Evolutionary conservation across 1,140 invertebrate genomes (phyloP), one percentile per base, ranked within the genome.

Genomic region (Cardiocondyla obscurior): DNA sequence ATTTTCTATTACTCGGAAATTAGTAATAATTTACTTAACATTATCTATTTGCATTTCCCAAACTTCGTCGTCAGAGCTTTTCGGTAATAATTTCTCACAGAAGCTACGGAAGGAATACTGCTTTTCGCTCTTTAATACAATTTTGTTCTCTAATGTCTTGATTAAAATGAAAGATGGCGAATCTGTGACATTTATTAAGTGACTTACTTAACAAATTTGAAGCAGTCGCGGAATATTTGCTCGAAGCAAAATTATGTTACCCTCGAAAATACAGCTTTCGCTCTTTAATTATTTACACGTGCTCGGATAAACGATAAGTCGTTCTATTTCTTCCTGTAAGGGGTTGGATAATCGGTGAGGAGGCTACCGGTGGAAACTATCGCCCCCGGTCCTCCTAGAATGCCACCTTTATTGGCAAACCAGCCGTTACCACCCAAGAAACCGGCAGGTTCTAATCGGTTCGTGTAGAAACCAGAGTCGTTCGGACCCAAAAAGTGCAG

Each of bases 331-430:
- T 89, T 90, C 76, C 83, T 90, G 64, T 93, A 93, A 33, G 92
- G 81, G 0, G 89, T 89, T 22, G 92, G 92, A 83, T 93, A 93
- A 85, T 93, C 92, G 2, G 92, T 93, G 7, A 93, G 82, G 0
- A 93, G 49, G 69, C 90, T 91, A 3, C 92, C 92, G 0, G 92
- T 92, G 0, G 92, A 93, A 0, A 92, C 46, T 85, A 92, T 89
- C 0, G 91, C 91, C 1, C 92, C 92, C 14, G 92, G 92, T 7
- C 90, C 92, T 6, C 92, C 92, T 0, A 93, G 82, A 69, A 93
- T 86, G 10, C 92, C 92, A 1, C 92, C 92, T 53, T 93, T 93
- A 49, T 93, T 93, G 3, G 92, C 87, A 28, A 93, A 88, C 92
- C 92, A 93, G 16, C 92, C 92, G 42, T 93, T 93, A 6, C 92